Conservation (phyloP, 2,797 vertebrate species). For the Aphelocoma californica region DNA sequence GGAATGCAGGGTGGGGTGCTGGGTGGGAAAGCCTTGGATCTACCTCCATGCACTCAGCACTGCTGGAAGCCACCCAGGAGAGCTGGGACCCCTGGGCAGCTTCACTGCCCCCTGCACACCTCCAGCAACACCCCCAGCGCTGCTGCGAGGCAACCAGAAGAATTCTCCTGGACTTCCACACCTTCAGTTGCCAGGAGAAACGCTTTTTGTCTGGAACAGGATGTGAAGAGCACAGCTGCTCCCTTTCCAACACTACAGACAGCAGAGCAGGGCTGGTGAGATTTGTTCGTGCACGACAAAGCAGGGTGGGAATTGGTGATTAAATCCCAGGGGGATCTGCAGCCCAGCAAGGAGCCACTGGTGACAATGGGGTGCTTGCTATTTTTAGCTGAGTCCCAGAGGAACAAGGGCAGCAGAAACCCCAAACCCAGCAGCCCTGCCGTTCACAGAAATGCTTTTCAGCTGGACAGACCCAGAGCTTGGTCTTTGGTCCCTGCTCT, state of each 20-base stretch:
- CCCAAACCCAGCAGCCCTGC: background rate
- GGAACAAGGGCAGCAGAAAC: background rate
- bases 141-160: background rate
- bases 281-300: background rate
- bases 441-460: background rate
- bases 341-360: background rate
- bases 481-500: background rate
- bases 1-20: background rate
- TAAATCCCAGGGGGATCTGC: background rate
- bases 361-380: background rate
- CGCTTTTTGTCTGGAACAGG: background rate
- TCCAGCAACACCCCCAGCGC: background rate
- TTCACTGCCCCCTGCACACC: background rate
- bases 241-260: background rate
- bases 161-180: background rate
- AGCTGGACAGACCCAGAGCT: background rate
- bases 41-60: background rate
- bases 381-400: slow-evolving; percentile 25
- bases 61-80: background rate
- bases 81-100: background rate
- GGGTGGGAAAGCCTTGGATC: background rate
- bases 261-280: background rate
- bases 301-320: slow-evolving; percentile 1
- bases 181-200: slow-evolving; percentile 38
- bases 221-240: background rate